Evolutionary conservation across 2,113 vertebrate species (phyloP), one percentile per base, ranked within the genome.

Genomic region (Athene noctua): DNA sequence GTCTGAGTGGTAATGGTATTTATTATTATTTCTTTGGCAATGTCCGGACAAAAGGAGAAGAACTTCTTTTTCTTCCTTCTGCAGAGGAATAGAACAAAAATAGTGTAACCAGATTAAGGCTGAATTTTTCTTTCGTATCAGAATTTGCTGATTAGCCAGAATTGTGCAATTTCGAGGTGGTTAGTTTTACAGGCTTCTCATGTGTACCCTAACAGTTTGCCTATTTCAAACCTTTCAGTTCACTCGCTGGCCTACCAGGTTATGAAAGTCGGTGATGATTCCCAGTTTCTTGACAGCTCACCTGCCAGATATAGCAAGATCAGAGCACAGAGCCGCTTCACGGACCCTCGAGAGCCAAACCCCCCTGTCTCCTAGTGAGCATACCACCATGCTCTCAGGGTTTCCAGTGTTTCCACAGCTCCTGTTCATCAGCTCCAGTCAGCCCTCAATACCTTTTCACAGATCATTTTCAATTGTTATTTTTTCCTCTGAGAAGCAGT

Each of bases 341-440:
- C 20, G 54, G 47, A 36, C 30, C 5, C 46, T 86, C 38, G 84
- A 58, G 29, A 75, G 21, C 7, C 34, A 74, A 61, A 79, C 19
- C 7, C 72, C n/a, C 34, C 8, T 52, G 5, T 18, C 27, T 86
- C 20, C 15, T 8, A 57, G 11, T 25, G 20, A 49, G 12, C 8
- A 86, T 22, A 47, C 10, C 52, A 57, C 8, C 0, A 0, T 12
- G 21, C 8, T 83, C 8, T 77, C 21, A 46, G 19, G 16, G 8
- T 58, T 44, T 38, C 49, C 63, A 23, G 5, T 7, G 5, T 52
- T 78, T 67, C 23, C 57, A 62, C 15, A 90, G 51, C 18, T 84
- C 26, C 26, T 73, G 5, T 23, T 72, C 29, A n/a, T 27, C 58
- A 51, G 9, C 12, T 66, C 23, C 23, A 27, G 23, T 44, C 20